These are phyloP conservation scores for Phragmatobia fuliginosa DNA, from an alignment of 2,888 invertebrate species.

Conservation along the genomic window DNA sequence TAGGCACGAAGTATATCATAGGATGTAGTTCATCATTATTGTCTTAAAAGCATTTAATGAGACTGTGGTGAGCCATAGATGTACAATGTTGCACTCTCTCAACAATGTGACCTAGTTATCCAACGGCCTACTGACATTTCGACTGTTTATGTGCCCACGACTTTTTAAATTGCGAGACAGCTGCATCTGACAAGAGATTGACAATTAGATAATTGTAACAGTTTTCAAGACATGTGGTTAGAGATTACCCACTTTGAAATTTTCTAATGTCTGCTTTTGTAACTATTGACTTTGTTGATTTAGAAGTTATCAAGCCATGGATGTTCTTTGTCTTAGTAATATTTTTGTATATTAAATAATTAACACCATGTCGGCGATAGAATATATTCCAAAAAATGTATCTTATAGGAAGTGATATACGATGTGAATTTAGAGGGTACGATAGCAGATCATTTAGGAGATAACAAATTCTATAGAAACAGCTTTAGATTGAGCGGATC, in stretches of 20 bases:
- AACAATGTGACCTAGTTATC: constrained; percentile 66
- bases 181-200: constrained; percentile 6
- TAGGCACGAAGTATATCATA: too few species aligned
- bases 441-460: neutral
- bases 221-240: neutral
- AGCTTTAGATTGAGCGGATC: too few species aligned
- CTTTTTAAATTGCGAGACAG: constrained; percentile 8
- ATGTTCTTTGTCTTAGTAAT: neutral
- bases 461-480: neutral
- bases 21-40: constrained; percentile 30
- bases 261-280: neutral
- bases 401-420: too few species aligned
- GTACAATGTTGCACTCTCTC: constrained; percentile 47
- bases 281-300: too few species aligned
- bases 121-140: constrained; percentile 61
- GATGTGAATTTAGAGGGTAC: neutral
- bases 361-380: neutral
- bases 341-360: neutral
- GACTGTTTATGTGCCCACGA: constrained; percentile 44
- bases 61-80: constrained; percentile 17
- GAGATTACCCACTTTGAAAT: neutral
- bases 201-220: neutral
- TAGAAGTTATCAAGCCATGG: neutral
- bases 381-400: too few species aligned
- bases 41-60: constrained; percentile 34